phyloP scores from a whole-genome alignment of 1,140 invertebrate species.

The Saxidomus purpurata region DNA sequence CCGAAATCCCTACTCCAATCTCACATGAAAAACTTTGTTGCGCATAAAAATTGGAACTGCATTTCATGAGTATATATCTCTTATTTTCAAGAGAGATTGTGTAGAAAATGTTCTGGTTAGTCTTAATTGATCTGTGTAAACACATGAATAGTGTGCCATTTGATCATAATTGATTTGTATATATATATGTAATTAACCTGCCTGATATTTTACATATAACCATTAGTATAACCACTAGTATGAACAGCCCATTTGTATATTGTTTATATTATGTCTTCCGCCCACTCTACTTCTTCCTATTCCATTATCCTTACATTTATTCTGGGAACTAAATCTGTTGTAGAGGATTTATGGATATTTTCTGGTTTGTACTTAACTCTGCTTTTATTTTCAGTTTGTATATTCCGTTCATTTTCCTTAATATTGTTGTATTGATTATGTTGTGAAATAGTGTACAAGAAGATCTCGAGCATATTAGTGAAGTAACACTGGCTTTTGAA shows the following conservation, averaged over 20 bases:
- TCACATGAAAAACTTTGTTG: too few species aligned
- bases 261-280: conserved; percentile 32
- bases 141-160: not conserved
- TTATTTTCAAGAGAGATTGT: too few species aligned
- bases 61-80: too few species aligned
- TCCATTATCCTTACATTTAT: conserved; percentile 17
- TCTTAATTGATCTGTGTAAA: not conserved
- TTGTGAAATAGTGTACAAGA: too few species aligned
- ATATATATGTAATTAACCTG: conserved; percentile 1
- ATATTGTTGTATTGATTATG: not conserved
- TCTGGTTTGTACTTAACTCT: not conserved
- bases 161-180: conserved; percentile 7
- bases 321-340: not conserved
- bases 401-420: not conserved
- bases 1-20: too few species aligned
- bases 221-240: not conserved
- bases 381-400: not conserved
- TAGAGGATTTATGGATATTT: not conserved
- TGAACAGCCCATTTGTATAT: not conserved
- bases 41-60: too few species aligned
- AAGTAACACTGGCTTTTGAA: too few species aligned
- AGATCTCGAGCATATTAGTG: too few species aligned
- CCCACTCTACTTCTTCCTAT: not conserved
- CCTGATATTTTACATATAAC: not conserved
- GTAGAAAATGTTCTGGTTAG: too few species aligned